phyloP scores from a whole-genome alignment of 2,797 vertebrate genomes.

The Etheostoma perlongum region DNA sequence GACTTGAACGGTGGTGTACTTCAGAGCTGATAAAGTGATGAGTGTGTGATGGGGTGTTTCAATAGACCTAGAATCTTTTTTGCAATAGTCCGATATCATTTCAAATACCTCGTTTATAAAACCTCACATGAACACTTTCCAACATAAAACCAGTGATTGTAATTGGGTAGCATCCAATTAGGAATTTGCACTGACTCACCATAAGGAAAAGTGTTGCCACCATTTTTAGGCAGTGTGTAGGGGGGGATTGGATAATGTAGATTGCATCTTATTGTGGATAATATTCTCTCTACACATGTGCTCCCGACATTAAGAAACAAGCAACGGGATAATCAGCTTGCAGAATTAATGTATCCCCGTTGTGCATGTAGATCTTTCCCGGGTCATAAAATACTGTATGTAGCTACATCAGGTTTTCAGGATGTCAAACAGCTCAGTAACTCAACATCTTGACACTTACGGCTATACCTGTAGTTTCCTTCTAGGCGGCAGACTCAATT shows the following conservation, averaged over 20 bases:
- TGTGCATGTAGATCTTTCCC: conserved; percentile 37
- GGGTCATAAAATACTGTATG: conserved; percentile 8
- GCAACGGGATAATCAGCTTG: conserved; percentile 25
- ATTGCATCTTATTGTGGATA: conserved; percentile 35
- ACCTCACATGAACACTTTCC: conserved; percentile 37
- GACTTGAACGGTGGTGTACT: conserved; percentile 62
- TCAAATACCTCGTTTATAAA: conserved; percentile 52
- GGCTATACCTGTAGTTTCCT: conserved; percentile 38
- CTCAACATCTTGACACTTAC: conserved; percentile 33
- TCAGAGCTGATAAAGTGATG: conserved; percentile 61
- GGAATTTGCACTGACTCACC: conserved; percentile 41
- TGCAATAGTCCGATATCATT: conserved; percentile 48
- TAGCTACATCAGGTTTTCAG: conserved; percentile 31
- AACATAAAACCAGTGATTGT: conserved; percentile 47
- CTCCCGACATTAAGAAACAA: conserved; percentile 30
- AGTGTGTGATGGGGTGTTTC: conserved; percentile 42
- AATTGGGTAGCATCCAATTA: conserved; percentile 66
- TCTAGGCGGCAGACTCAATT: conserved; percentile 43
- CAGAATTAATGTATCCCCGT: conserved; percentile 28
- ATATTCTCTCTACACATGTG: conserved; percentile 36
- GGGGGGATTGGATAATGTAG: neutral
- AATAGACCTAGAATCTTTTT: conserved; percentile 45
- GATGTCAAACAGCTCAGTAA: conserved; percentile 31
- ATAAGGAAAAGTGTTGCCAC: conserved; percentile 36
- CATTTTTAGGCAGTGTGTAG: conserved; percentile 14